Evolutionary conservation across 2,888 invertebrate genomes (phyloP).

Genomic region (Lasioglossum leucozonium): DNA sequence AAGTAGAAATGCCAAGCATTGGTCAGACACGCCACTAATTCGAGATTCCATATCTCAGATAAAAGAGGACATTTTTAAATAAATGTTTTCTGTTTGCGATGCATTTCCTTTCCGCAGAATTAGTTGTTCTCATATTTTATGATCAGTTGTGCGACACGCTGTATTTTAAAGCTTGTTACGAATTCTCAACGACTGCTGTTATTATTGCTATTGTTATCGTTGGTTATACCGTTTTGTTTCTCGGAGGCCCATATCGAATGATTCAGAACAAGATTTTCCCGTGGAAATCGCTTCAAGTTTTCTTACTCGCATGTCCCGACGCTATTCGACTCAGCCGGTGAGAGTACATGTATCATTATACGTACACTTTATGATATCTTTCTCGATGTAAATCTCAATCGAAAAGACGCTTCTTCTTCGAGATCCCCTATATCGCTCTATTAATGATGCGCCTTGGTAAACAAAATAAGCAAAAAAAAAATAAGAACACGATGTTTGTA

Average conservation of each 20-base stretch:
- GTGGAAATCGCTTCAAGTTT: slow-evolving; percentile 68
- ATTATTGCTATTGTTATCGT: not conserved
- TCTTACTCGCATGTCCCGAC: slow-evolving; percentile 56
- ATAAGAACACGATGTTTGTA: slow-evolving; percentile 43
- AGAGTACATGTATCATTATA: slow-evolving; percentile 43
- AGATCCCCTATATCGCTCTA: slow-evolving; percentile 35
- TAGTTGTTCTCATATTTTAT: not conserved
- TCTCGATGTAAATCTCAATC: slow-evolving; percentile 57
- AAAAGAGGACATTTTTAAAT: not conserved
- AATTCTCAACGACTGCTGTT: slow-evolving; percentile 11
- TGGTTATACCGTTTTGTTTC: slow-evolving; percentile 12
- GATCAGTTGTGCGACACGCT: not conserved
- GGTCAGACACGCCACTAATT: not conserved
- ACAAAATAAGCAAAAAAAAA: not conserved
- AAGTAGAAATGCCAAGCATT: not conserved
- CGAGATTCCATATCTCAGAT: not conserved
- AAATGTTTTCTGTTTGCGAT: not conserved
- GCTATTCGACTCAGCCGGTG: slow-evolving; percentile 55
- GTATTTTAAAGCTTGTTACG: slow-evolving; percentile 16
- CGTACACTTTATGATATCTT: slow-evolving; percentile 46
- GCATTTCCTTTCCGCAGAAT: not conserved
- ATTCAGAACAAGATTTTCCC: slow-evolving; percentile 43
- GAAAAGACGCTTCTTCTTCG: slow-evolving; percentile 56
- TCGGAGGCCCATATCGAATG: not conserved
- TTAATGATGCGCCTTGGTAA: slow-evolving; percentile 53